A percentile compares a stretch with the other conserved stretches of the same genome.
Conservation (phyloP, 2,888 invertebrate genomes). For the Ectemnius continuus region DNA sequence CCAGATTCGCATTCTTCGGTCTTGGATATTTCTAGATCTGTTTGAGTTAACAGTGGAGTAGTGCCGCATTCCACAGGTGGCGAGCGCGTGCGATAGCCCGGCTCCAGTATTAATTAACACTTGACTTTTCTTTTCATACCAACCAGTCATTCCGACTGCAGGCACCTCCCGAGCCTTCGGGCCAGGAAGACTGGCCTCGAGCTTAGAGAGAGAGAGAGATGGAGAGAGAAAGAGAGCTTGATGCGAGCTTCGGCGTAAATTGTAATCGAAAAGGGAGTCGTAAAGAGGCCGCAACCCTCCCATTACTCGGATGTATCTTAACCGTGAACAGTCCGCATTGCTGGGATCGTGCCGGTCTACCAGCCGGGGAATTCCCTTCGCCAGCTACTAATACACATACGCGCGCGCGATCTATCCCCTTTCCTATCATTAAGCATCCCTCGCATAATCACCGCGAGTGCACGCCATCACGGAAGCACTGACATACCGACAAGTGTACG, state of each 20-base stretch:
- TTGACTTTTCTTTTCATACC: constrained; percentile 24
- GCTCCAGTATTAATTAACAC: constrained; percentile 50
- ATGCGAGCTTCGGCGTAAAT: constrained; percentile 37
- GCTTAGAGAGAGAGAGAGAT: too few species aligned
- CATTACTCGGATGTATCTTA: constrained; percentile 24
- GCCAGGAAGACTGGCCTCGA: background rate
- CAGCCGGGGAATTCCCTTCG: too few species aligned
- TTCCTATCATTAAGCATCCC: background rate
- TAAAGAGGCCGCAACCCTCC: constrained; percentile 20
- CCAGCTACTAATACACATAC: too few species aligned
- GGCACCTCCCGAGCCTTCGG: background rate
- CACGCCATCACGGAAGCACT: constrained; percentile 6
- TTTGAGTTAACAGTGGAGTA: constrained; percentile 40
- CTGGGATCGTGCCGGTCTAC: background rate
- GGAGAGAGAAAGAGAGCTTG: constrained; percentile 8
- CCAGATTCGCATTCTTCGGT: constrained; percentile 60
- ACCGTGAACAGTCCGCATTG: constrained; percentile 3
- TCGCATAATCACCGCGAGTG: constrained; percentile 1
- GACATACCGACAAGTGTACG: too few species aligned
- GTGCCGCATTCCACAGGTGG: constrained; percentile 58
- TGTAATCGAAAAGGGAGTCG: constrained; percentile 36
- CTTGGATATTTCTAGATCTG: constrained; percentile 63
- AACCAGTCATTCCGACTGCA: background rate
- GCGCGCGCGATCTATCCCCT: background rate
- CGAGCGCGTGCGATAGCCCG: constrained; percentile 21